Percentiles rank a stretch among this genome's conserved stretches.
Conservation (phyloP, 2,797 vertebrate species). For the Hyperoplus immaculatus region DNA sequence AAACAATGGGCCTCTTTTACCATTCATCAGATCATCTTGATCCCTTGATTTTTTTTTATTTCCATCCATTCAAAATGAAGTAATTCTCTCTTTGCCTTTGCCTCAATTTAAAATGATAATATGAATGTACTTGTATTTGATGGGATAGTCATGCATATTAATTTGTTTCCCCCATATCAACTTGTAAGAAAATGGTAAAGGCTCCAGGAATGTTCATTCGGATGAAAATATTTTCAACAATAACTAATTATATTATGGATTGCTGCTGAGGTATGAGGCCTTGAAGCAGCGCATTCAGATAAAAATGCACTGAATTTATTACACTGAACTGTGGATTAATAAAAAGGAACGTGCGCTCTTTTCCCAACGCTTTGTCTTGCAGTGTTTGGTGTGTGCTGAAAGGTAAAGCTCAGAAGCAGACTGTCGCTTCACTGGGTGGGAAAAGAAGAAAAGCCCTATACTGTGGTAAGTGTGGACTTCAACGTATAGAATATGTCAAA, state of each 20-base stretch:
- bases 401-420: not conserved
- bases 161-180: conserved; percentile 23
- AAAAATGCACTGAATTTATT: conserved; percentile 41
- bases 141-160: conserved; percentile 42
- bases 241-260: conserved; percentile 39
- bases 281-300: conserved; percentile 43
- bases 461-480: conserved; percentile 39
- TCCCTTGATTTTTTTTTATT: conserved; percentile 75
- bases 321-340: conserved; percentile 11
- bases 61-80: conserved; percentile 51
- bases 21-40: conserved; percentile 67
- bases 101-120: conserved; percentile 57
- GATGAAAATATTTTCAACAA: conserved; percentile 37
- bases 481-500: conserved; percentile 71
- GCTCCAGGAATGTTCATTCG: conserved; percentile 20
- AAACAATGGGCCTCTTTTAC: conserved; percentile 74
- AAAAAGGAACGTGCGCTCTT: not conserved
- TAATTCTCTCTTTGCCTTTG: conserved; percentile 39
- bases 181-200: conserved; percentile 10
- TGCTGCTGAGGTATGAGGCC: conserved; percentile 13
- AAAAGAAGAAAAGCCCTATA: conserved; percentile 9
- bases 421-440: not conserved
- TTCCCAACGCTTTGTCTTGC: conserved; percentile 2
- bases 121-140: conserved; percentile 48
- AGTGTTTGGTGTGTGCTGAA: conserved; percentile 6